These are phyloP conservation scores for Heliconius ethilla DNA, from an alignment of 2,888 invertebrate species.

Conservation along the genomic window DNA sequence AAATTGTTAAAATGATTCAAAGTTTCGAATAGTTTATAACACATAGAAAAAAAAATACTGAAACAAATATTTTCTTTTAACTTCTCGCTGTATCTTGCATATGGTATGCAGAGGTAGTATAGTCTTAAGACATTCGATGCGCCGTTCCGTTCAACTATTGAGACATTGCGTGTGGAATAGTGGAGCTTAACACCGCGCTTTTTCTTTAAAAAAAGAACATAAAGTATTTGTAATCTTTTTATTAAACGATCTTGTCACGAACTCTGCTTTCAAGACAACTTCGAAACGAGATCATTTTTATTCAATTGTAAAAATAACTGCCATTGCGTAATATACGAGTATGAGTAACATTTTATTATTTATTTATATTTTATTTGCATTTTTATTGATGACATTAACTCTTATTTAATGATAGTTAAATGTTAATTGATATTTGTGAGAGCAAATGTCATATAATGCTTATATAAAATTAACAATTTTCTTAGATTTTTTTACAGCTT, in stretches of 20 bases:
- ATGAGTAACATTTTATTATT: too few species aligned
- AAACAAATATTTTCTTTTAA: too few species aligned
- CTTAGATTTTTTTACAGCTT: too few species aligned
- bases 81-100: background rate
- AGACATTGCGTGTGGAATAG: background rate
- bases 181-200: background rate
- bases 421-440: background rate
- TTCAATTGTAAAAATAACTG: background rate
- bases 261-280: too few species aligned
- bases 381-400: background rate
- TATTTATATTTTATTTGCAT: background rate
- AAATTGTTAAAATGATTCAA: background rate
- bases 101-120: background rate
- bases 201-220: background rate
- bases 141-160: background rate
- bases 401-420: background rate
- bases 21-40: background rate
- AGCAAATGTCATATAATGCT: background rate
- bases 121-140: too few species aligned
- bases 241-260: too few species aligned
- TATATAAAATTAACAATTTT: background rate
- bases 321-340: too few species aligned
- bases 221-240: background rate
- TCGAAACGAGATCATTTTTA: background rate
- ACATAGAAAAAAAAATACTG: background rate